Base-by-base conservation (phyloP, 2,113 vertebrate species). In the Pachyramphus minor region DNA sequence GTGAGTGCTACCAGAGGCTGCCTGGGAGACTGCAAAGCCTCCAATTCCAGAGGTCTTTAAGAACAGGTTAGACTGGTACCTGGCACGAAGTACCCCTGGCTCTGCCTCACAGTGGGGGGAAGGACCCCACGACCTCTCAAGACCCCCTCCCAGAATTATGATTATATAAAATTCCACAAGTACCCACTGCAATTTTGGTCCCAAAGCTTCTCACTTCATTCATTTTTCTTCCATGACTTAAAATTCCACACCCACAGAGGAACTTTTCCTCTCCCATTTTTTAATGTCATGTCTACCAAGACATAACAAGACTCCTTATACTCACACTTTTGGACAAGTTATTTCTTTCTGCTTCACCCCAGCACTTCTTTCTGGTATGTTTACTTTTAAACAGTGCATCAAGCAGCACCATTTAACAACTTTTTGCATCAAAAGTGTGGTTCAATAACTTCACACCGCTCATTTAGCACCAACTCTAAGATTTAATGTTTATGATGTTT, bases 321-420 rank as follows among this genome's bases (percentile, higher is more conserved):
- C 30, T 56, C 31, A n/a, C 3, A 14, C 25, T 84, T 92, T 28
- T 15, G 60, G 62, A 75, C n/a, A 60, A 93, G 41, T 4, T 68
- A 50, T 68, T 90, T 87, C 58, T 47, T 93, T 83, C 72, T 88
- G 21, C 60, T 90, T 72, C 67, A 66, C 33, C 42, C 76, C 49
- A 82, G 64, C 55, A 37, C 25, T 87, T 35, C 67, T 59, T 93
- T 88, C 82, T 84, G 47, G 78, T 50, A 75, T 59, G 64, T 64
- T 92, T 94, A 82, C 89, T 80, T 80, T 88, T 81, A 75, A 94
- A 60, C 25, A 81, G 52, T 27, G 73, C n/a, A 89, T 79, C 87
- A 91, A 79, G 56, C 74, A 84, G 41, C 41, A 62, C 58, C 24
- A 21, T 66, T 88, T 77, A 86, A 91, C 85, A 95, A 52, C 53